Evolutionary conservation across 2,113 vertebrate genomes (phyloP).

Genomic region (Dermatemys mawii): DNA sequence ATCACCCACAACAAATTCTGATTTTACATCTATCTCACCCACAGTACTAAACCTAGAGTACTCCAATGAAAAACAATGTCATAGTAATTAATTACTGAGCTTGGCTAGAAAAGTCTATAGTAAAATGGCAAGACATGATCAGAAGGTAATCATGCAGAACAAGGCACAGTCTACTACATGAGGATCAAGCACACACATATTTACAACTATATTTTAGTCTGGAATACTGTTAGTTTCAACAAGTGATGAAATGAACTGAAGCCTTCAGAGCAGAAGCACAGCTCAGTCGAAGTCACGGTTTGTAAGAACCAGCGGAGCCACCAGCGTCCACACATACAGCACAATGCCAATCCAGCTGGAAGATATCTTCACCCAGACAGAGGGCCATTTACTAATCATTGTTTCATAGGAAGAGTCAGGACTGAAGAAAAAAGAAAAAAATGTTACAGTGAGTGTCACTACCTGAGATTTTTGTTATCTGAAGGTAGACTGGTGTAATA

Average conservation of each 20-base stretch:
- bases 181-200: slow-evolving; percentile 42
- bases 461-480: background rate
- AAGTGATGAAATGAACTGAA: background rate
- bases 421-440: slow-evolving; percentile 53
- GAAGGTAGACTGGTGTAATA: rapidly evolving
- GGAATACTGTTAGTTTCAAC: slow-evolving; percentile 68
- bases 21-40: background rate
- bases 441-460: background rate
- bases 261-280: background rate
- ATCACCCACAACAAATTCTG: too few species aligned
- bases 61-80: slow-evolving; percentile 17
- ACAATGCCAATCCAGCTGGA: slow-evolving; percentile 97
- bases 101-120: slow-evolving; percentile 63
- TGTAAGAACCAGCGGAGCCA: slow-evolving; percentile 94
- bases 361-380: slow-evolving; percentile 98
- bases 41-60: background rate
- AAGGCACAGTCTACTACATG: slow-evolving; percentile 48
- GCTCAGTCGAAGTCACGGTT: slow-evolving; percentile 96
- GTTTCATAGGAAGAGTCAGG: slow-evolving; percentile 87
- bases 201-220: slow-evolving; percentile 60
- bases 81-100: slow-evolving; percentile 22
- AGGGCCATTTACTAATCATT: slow-evolving; percentile 96
- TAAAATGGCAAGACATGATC: slow-evolving; percentile 63
- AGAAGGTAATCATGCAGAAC: slow-evolving; percentile 74
- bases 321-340: slow-evolving; percentile 96